Evolutionary conservation across 2,888 invertebrate genomes (phyloP).

Genomic region (Polyommatus iphigenia): DNA sequence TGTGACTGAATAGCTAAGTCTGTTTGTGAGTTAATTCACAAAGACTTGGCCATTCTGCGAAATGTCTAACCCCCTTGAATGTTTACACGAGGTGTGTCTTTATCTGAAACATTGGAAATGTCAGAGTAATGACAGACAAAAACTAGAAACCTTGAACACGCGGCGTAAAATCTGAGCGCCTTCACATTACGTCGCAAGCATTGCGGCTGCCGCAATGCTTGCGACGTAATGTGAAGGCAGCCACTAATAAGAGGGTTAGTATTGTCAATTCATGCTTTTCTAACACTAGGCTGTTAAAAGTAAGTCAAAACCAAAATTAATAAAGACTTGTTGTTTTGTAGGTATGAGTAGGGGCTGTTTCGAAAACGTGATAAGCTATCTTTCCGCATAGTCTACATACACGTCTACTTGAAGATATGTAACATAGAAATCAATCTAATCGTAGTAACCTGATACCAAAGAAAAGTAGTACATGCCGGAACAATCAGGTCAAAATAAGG

Average conservation of each 20-base stretch:
- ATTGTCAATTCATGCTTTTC: too few relatives aligned
- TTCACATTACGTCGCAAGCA: too few relatives aligned
- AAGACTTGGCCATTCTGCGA: neutral
- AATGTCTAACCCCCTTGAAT: neutral
- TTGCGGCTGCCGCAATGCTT: too few relatives aligned
- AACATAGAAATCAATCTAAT: neutral
- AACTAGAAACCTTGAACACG: too few relatives aligned
- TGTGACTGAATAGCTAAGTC: conserved; percentile 8
- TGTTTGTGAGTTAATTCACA: neutral
- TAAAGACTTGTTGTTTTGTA: neutral
- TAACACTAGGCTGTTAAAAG: too few relatives aligned
- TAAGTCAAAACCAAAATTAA: too few relatives aligned
- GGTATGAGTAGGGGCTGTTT: neutral
- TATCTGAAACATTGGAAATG: too few relatives aligned
- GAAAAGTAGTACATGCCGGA: neutral
- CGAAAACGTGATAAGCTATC: conserved; percentile 2
- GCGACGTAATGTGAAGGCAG: too few relatives aligned
- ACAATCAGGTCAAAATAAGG: neutral
- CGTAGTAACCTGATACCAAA: neutral
- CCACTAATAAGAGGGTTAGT: too few relatives aligned
- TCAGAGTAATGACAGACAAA: too few relatives aligned
- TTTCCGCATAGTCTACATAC: neutral
- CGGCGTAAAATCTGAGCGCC: too few relatives aligned
- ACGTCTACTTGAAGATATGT: conserved; percentile 4
- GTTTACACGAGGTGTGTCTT: too few relatives aligned